Evolutionary conservation across 2,797 vertebrate species (phyloP), one percentile per base, ranked within the genome.

Genomic region (Semotilus atromaculatus): DNA sequence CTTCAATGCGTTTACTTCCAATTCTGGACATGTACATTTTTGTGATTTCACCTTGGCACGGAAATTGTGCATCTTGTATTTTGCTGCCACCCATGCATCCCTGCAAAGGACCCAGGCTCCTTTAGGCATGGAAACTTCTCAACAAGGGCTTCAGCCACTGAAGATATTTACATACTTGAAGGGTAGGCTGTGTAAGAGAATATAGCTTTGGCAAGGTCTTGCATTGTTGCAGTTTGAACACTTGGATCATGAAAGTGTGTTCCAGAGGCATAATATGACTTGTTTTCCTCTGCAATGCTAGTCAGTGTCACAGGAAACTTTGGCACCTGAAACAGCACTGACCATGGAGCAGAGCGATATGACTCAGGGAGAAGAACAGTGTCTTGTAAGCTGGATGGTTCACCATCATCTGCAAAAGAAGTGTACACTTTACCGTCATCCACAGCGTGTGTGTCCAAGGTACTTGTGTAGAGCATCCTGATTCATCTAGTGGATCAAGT

Each of bases 261-360:
- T 43, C 85, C 71, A 87, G 62, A 66, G 51, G 75, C 34, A 80
- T 60, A 29, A 78, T 51, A 81, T 64, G 68, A 34, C 26, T 66
- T 86, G 40, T 87, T 85, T 85, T 67, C 78, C 78, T 86, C 81
- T 84, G 36, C 64, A 70, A 84, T 68, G 79, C 80, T 60, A 26
- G 51, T 88, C 45, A 55, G 74, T 83, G 45, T 84, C 60, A 26
- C 60, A 6, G 9, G 79, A 82, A 88, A 82, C 14, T 43, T 43
- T 31, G 83, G 77, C 7, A 81, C 36, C 58, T 81, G 6, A 80
- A 89, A 86, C 13, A 7, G 73, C 82, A 85, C 84, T 81, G 84
- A 58, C 77, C 84, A 80, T 36, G 73, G 45, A 86, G 68, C 67
- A 84, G 62, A 62, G 19, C 58, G 26, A 64, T 3, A 64, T 64